Conservation (phyloP, 2,888 invertebrate genomes). For the Hirtodrosophila duncani region DNA sequence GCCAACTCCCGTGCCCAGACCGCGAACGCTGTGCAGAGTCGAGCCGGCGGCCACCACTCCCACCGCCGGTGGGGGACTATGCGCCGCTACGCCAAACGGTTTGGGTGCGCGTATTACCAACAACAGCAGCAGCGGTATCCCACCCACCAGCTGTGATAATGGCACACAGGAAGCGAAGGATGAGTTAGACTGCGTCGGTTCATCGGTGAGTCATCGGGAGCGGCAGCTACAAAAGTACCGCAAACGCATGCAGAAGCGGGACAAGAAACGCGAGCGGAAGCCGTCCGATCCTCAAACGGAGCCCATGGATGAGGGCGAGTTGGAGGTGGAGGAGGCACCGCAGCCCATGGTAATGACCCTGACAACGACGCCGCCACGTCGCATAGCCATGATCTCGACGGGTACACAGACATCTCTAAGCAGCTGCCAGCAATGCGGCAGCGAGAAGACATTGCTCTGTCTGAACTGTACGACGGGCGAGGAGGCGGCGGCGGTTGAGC, state of each 20-base stretch:
- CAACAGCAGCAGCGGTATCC: constrained; percentile 3
- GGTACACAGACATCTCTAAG: constrained; percentile 77
- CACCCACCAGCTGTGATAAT: constrained; percentile 44
- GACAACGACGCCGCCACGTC: constrained; percentile 30
- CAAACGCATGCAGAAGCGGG: constrained; percentile 77
- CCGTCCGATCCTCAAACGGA: too few relatives aligned
- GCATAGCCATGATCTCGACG: constrained; percentile 77
- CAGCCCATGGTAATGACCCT: constrained; percentile 16
- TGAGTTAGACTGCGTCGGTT: constrained; percentile 39
- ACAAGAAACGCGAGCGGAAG: constrained; percentile 74
- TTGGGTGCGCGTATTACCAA: constrained; percentile 44
- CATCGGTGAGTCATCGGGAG: constrained; percentile 73
- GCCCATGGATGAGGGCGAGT: constrained; percentile 71
- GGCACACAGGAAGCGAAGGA: constrained; percentile 28
- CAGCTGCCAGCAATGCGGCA: constrained; percentile 74
- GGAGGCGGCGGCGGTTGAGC: constrained; percentile 25
- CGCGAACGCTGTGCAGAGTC: constrained; percentile 5
- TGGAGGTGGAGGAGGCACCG: constrained; percentile 27
- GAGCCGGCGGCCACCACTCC: constrained; percentile 43
- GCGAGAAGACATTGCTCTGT: constrained; percentile 76
- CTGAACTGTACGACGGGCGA: constrained; percentile 64
- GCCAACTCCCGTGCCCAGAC: constrained; percentile 29
- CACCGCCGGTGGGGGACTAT: constrained; percentile 50
- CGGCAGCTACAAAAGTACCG: constrained; percentile 77
- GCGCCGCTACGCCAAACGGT: constrained; percentile 59